Percentiles rank a stretch among this genome's conserved stretches.
Evolutionary conservation across 1,140 invertebrate genomes (phyloP).

Genomic region (Zaprionus lachaisei): DNA sequence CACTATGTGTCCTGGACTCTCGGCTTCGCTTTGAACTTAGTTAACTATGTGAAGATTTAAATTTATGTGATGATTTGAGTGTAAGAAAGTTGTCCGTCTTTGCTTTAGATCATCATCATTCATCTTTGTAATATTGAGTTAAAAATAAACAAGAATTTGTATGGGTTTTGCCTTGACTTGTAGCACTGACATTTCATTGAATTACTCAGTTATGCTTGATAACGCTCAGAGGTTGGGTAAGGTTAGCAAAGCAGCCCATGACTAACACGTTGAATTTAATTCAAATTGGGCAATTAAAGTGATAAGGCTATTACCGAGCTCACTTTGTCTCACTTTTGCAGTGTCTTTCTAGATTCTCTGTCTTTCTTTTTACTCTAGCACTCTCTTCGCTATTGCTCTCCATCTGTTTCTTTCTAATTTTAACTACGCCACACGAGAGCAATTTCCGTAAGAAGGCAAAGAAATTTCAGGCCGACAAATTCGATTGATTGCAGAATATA

Average conservation of each 20-base stretch:
- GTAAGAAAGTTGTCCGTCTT: too few relatives aligned
- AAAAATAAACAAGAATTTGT: too few relatives aligned
- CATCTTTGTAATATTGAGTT: too few relatives aligned
- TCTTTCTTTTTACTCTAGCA: background rate
- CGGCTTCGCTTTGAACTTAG: background rate
- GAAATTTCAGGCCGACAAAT: conserved; percentile 35
- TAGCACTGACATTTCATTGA: too few relatives aligned
- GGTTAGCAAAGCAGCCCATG: too few relatives aligned
- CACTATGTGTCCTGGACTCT: background rate
- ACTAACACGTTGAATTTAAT: too few relatives aligned
- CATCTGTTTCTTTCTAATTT: background rate
- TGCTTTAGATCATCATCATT: too few relatives aligned
- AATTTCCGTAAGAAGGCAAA: conserved; percentile 13
- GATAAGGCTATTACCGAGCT: background rate
- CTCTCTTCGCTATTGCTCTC: background rate
- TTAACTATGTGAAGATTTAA: background rate
- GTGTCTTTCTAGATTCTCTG: background rate
- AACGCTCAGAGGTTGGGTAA: too few relatives aligned
- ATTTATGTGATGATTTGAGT: too few relatives aligned
- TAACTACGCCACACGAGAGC: background rate
- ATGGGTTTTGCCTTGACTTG: too few relatives aligned
- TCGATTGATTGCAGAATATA: conserved; percentile 39
- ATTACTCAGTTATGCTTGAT: too few relatives aligned
- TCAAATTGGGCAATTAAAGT: background rate
- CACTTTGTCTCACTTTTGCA: background rate